These are phyloP conservation scores for Oncorhynchus kisutch DNA, from an alignment of 2,113 vertebrate genomes.

Conservation along the genomic window DNA sequence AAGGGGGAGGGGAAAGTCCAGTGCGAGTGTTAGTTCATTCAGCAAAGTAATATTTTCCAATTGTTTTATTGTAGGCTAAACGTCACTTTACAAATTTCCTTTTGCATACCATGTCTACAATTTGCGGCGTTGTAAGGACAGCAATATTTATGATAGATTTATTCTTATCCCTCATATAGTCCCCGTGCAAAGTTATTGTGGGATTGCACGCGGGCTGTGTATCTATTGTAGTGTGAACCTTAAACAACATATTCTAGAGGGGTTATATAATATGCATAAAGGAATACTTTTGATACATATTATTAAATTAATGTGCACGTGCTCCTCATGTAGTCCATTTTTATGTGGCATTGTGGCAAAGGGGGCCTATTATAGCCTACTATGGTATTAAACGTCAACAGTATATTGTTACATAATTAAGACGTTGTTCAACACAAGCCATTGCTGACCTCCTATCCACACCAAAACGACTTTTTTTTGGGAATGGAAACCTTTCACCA, in stretches of 20 bases:
- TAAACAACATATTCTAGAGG: no score
- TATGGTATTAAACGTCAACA: neutral
- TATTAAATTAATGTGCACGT: neutral
- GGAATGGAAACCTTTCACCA: neutral
- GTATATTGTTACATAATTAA: conserved; percentile 16
- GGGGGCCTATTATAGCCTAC: neutral
- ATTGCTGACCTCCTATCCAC: neutral
- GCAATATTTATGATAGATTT: no score
- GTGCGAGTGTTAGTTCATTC: no score
- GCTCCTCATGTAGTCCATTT: neutral
- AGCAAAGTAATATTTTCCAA: neutral
- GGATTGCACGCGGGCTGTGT: neutral
- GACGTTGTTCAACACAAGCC: neutral
- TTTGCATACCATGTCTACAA: no score
- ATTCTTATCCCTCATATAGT: no score
- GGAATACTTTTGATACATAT: neutral
- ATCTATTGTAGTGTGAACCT: neutral
- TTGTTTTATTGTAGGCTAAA: neutral
- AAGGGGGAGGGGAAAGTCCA: no score
- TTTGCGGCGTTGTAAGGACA: no score
- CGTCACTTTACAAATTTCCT: no score
- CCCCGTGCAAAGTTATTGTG: neutral
- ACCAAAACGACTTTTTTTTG: neutral
- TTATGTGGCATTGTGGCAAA: neutral
- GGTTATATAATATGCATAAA: neutral